Base-by-base conservation (phyloP, 2,797 vertebrate genomes). In the Sebastes oblongus region DNA sequence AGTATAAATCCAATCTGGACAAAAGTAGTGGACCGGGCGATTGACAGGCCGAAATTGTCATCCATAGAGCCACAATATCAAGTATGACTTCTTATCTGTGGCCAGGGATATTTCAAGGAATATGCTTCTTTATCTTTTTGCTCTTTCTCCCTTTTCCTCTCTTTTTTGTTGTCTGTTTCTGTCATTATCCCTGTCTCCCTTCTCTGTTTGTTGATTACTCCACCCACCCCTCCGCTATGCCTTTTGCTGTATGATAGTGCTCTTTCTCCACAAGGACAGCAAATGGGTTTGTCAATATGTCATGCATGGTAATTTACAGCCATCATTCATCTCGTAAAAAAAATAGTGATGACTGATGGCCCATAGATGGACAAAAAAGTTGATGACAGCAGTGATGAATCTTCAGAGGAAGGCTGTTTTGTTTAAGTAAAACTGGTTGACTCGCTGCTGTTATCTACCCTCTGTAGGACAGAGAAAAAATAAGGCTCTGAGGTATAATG, bases 211-310 rank as follows among this genome's bases (percentile, higher is more conserved):
- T 59, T 84, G 80, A 90, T 87, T 78, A 76, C 72, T 77, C 52
- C 75, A 70, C 64, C 66, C 77, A 72, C 66, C 73, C 64, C 56
- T 66, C 72, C 25, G 8, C 66, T 22, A 12, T 68, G 71, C 58
- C 20, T 77, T 79, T 79, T 75, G 56, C 80, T 52, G 42, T 86
- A 62, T 67, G 71, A 87, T 75, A 79, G 66, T 69, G 70, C 59
- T 80, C 77, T 75, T 75, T 75, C 75, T 86, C 73, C 55, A 76
- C 70, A 75, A 82, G 79, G 79, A 60, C 83, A 81, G 72, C 85
- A 93, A 93, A 93, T 92, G 85, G 87, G 36, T 93, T 89, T 75
- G 89, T 92, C 91, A 93, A 85, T 91, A 88, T 90, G 85, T 86
- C 86, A 86, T 74, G 82, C 68, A 89, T 86, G 72, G 85, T 86